phyloP scores from a whole-genome alignment of 2,797 vertebrate species.

The Paratrypauchen microcephalus region DNA sequence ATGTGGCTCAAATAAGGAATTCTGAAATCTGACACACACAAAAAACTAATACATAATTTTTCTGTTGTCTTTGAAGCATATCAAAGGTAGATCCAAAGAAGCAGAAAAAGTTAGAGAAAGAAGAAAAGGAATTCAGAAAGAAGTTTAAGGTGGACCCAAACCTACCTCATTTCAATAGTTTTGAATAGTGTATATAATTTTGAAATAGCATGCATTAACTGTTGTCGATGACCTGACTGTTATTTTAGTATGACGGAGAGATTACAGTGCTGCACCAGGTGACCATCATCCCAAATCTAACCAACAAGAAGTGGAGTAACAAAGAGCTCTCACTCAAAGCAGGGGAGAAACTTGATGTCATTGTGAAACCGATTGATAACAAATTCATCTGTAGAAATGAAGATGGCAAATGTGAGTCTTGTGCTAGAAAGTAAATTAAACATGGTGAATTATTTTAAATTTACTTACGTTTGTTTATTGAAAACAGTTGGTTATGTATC shows the following conservation, averaged over 20 bases:
- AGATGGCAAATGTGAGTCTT: constrained; percentile 91
- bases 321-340: constrained; percentile 86
- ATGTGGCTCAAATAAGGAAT: background rate
- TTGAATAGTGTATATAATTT: background rate
- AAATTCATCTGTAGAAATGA: constrained; percentile 90
- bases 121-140: constrained; percentile 93
- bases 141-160: constrained; percentile 86
- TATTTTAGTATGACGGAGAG: constrained; percentile 86
- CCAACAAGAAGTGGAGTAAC: constrained; percentile 79
- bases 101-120: constrained; percentile 87
- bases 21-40: background rate
- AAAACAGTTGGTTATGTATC: constrained; percentile 89
- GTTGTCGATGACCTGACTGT: background rate
- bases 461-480: constrained; percentile 1
- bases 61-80: constrained; percentile 45
- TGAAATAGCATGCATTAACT: background rate
- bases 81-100: constrained; percentile 81
- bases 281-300: constrained; percentile 65
- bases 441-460: background rate
- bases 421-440: background rate
- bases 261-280: constrained; percentile 85
- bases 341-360: constrained; percentile 86
- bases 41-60: background rate
- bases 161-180: background rate
- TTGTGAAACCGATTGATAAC: constrained; percentile 79